Evolutionary conservation across 2,888 invertebrate genomes (phyloP), one percentile per base, ranked within the genome.

Genomic region (Drosophila meridiana): DNA sequence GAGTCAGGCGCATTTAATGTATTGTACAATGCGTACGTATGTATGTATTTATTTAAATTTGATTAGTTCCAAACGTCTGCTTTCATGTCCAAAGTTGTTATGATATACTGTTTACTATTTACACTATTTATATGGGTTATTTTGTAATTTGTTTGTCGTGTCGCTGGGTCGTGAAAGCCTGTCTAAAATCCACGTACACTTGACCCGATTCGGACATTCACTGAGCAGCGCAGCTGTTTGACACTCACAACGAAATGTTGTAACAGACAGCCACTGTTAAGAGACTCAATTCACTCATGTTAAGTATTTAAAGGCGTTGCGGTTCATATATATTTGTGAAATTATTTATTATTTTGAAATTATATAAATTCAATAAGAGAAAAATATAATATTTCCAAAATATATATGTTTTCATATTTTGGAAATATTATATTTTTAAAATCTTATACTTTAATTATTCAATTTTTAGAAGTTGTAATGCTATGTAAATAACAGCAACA

Each of bases 101-200:
- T 47, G 71, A 38, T 32, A n/a, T 69, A 47, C 69, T 69, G 65
- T 77, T 69, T 55, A 61, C 52, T 75, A 69, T 67, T 71, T 71
- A 69, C 53, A 62, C 62, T 61, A 58, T 3, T 59, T 56, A 53
- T 67, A 52, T 61, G 66, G 50, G 52, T 45, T 57, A 59, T 68
- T 74, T 63, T 56, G 38, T 47, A 58, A 67, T 66, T 66, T 73
- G 59, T 75, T 73, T 85, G 70, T 36, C 57, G 63, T 48, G 42
- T 80, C 64, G 64, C 34, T 34, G 48, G 63, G 69, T 57, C 69
- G 78, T 69, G 76, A 76, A 83, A 89, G 73, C 78, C 52, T 58
- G 56, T 72, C 63, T 70, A 84, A 84, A 73, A 75, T 85, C 90
- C 85, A 85, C 85, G 85, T 85, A 85, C 82, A 84, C 84, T 81